Conservation (phyloP, 2,888 invertebrate genomes). For the Eudasyphora cyanicolor region DNA sequence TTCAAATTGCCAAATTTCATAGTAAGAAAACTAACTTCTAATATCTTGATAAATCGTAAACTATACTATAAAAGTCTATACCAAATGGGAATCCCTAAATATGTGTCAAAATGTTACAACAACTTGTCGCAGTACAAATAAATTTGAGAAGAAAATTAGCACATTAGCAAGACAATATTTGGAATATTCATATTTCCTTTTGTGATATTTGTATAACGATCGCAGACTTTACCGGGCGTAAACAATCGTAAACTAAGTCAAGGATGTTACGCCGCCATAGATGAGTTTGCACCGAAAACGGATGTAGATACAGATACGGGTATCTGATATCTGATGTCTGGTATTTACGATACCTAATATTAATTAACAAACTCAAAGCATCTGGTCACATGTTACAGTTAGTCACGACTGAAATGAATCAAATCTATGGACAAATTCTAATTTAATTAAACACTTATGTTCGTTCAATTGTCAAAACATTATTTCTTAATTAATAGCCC, state of each 20-base stretch:
- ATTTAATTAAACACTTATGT: too few species aligned
- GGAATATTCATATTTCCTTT: not conserved
- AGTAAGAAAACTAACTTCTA: too few species aligned
- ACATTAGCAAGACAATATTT: not conserved
- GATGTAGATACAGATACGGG: not conserved
- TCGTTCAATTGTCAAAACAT: too few species aligned
- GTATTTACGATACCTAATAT: not conserved
- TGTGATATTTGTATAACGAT: not conserved
- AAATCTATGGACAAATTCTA: too few species aligned
- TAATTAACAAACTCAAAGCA: not conserved
- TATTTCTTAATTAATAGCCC: too few species aligned
- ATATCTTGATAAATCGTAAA: too few species aligned
- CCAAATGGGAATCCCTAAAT: too few species aligned
- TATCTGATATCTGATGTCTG: too few species aligned
- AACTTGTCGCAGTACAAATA: too few species aligned
- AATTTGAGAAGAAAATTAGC: not conserved
- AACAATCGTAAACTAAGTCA: constrained; percentile 33
- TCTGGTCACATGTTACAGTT: constrained; percentile 30
- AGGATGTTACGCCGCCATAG: constrained; percentile 15
- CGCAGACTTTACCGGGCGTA: not conserved
- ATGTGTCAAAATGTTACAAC: too few species aligned
- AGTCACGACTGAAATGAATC: not conserved
- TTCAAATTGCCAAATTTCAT: not conserved
- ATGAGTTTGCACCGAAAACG: not conserved
- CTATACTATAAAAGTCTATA: too few species aligned